Conservation (phyloP, 2,113 vertebrate genomes). For the Pseudorhombus dupliciocellatus region DNA sequence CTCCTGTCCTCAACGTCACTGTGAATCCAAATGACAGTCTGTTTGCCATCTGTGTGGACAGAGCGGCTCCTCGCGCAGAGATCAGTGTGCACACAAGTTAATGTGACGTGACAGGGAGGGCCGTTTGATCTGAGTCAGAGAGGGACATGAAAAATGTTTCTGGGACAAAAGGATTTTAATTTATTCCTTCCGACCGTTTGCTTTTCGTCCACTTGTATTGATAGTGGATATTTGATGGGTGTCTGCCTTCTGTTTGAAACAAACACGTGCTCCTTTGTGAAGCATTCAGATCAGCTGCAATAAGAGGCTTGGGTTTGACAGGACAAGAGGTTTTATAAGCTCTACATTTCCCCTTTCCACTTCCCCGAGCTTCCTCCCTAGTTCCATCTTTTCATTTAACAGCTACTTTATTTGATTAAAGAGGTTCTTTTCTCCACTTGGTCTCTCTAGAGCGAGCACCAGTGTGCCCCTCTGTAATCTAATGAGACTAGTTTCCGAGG, state of each 20-base stretch:
- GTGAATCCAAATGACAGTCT: conserved; percentile 78
- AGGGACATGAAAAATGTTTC: conserved; percentile 8
- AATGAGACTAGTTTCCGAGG: conserved; percentile 17
- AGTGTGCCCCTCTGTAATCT: conserved; percentile 11
- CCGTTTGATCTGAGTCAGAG: neutral
- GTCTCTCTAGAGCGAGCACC: conserved; percentile 17
- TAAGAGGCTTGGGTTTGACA: conserved; percentile 16
- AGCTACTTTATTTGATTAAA: conserved; percentile 30
- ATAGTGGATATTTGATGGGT: neutral
- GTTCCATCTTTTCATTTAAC: conserved; percentile 38
- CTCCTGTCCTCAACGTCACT: conserved; percentile 69
- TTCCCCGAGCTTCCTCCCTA: neutral
- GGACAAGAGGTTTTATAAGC: conserved; percentile 11
- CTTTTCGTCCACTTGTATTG: neutral
- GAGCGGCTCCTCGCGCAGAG: conserved; percentile 40
- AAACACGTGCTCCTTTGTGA: conserved; percentile 8
- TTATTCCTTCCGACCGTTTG: neutral
- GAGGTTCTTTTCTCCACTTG: neutral
- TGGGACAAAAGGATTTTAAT: neutral
- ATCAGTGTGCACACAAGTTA: conserved; percentile 33
- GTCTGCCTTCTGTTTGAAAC: neutral
- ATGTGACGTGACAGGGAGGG: conserved; percentile 1
- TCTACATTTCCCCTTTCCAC: neutral
- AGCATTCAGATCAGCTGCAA: conserved; percentile 8
- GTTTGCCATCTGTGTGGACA: conserved; percentile 80